Percentiles rank a stretch among this genome's conserved stretches.
These are phyloP conservation scores for Eudyptes chrysolophus DNA, from an alignment of 2,113 vertebrate species.

Conservation along the genomic window DNA sequence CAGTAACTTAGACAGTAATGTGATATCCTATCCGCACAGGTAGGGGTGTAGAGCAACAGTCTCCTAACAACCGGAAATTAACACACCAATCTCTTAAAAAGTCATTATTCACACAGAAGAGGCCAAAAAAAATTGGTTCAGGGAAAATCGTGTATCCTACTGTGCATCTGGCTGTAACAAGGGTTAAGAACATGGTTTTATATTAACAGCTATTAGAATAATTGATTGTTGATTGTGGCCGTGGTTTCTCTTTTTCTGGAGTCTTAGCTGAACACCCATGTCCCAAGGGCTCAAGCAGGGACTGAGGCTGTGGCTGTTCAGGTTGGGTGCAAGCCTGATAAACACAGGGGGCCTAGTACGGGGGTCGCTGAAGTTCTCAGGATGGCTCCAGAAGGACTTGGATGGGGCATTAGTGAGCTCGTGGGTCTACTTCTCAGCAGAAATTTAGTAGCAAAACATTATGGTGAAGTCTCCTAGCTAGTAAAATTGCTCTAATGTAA, in stretches of 20 bases:
- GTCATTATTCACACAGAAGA: not conserved
- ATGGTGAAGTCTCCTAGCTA: not conserved
- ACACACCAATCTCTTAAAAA: not conserved
- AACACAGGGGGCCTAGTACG: fast-evolving
- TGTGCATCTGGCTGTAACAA: not conserved
- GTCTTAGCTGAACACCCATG: not conserved
- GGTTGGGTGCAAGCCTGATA: not conserved
- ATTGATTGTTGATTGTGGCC: not conserved
- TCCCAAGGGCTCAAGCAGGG: not conserved
- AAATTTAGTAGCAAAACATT: not conserved
- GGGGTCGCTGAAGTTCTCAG: not conserved
- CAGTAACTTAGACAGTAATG: not conserved
- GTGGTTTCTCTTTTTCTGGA: not conserved
- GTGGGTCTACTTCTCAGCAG: not conserved
- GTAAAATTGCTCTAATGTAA: not conserved
- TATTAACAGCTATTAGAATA: not conserved
- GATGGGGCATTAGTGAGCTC: not conserved
- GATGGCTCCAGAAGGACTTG: not conserved
- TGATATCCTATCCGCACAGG: not conserved
- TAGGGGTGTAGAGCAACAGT: not conserved
- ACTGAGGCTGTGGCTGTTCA: not conserved
- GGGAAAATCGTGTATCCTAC: not conserved
- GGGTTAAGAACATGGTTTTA: not conserved
- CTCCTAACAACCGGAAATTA: not conserved
- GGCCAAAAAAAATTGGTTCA: not conserved